These are phyloP conservation scores for Agriopis marginaria DNA, from an alignment of 2,888 invertebrate species.

Conservation along the genomic window DNA sequence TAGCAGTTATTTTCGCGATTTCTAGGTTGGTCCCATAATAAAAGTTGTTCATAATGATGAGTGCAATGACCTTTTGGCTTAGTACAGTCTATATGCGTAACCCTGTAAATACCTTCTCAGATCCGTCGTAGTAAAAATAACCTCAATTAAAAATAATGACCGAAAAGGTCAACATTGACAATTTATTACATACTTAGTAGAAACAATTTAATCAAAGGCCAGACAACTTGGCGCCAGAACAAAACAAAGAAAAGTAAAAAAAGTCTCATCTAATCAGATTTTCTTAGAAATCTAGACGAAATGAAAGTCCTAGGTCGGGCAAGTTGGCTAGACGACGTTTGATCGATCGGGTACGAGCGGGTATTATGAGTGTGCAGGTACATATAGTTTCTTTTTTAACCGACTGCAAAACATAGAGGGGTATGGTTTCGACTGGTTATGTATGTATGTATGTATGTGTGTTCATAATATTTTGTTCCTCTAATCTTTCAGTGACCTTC, in stretches of 20 bases:
- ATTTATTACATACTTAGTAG: neutral
- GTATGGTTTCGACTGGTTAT: neutral
- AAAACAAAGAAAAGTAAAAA: neutral
- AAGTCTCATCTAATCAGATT: slow-evolving; percentile 13
- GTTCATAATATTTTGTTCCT: too few species aligned
- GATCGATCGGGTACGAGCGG: slow-evolving; percentile 13
- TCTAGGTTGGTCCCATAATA: too few species aligned
- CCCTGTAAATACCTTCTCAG: too few species aligned
- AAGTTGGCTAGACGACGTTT: slow-evolving; percentile 19
- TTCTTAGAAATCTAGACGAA: slow-evolving; percentile 12
- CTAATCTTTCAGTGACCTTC: too few species aligned
- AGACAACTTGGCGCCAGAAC: neutral
- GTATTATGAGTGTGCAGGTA: neutral
- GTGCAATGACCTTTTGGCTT: too few species aligned
- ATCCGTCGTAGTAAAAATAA: neutral
- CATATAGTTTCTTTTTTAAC: neutral
- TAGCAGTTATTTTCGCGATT: too few species aligned
- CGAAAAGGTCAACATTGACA: neutral
- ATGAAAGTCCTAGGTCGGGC: slow-evolving; percentile 1
- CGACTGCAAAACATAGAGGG: neutral
- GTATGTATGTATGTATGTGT: neutral
- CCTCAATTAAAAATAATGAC: neutral
- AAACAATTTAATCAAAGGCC: neutral
- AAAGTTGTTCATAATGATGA: too few species aligned
- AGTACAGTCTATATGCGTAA: too few species aligned